Evolutionary conservation across 1,140 invertebrate genomes (phyloP).

Genomic region (Plutomurus gul): DNA sequence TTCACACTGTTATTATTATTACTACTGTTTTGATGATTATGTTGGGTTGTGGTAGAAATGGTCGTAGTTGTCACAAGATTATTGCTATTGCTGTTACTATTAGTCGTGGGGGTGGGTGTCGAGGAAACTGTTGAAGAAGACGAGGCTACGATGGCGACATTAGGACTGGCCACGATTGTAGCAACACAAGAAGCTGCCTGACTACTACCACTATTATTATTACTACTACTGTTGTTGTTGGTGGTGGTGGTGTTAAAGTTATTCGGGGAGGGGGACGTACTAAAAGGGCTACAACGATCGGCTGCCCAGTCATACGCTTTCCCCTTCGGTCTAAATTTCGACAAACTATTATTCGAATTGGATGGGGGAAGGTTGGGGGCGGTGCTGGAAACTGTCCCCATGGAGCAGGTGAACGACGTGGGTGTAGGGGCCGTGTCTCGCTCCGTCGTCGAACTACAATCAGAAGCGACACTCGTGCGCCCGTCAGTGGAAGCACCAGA

Average conservation of each 20-base stretch:
- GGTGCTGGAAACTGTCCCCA: neutral
- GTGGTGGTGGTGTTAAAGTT: neutral
- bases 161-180: neutral
- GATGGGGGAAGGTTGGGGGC: neutral
- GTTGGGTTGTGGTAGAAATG: neutral
- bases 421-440: neutral
- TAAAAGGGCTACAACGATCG: conserved; percentile 6
- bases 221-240: neutral
- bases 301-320: conserved; percentile 46
- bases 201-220: neutral
- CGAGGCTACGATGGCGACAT: neutral
- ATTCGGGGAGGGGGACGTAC: conserved; percentile 20
- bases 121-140: neutral
- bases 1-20: neutral
- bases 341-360: neutral
- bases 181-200: neutral
- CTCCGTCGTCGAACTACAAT: conserved; percentile 43
- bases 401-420: conserved; percentile 11
- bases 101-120: neutral
- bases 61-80: conserved; percentile 5
- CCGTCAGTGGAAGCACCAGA: conserved; percentile 39
- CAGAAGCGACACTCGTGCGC: conserved; percentile 47
- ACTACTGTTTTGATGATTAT: neutral
- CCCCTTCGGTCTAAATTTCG: conserved; percentile 51
- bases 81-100: conserved; percentile 9